A percentile compares a stretch with the other conserved stretches of the same genome.
Evolutionary conservation across 2,797 vertebrate species (phyloP).

Genomic region (Sebastiscus albofasciatus): DNA sequence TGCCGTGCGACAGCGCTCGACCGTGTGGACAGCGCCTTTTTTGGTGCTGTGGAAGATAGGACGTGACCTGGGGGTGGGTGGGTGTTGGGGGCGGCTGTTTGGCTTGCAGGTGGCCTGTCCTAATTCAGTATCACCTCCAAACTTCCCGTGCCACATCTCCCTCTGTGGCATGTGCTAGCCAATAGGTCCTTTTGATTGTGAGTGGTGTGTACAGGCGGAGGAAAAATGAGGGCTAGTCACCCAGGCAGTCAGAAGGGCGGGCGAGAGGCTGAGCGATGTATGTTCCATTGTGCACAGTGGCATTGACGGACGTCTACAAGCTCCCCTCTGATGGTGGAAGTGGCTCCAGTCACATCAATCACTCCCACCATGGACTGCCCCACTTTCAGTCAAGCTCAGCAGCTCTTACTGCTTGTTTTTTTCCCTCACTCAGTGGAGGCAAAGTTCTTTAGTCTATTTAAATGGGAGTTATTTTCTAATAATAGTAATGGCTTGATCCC

Average conservation of each 20-base stretch:
- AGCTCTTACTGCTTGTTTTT: constrained; percentile 40
- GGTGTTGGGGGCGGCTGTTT: constrained; percentile 45
- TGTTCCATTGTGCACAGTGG: constrained; percentile 81
- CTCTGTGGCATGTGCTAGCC: constrained; percentile 69
- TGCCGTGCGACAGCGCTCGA: constrained; percentile 41
- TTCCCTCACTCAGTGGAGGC: constrained; percentile 23
- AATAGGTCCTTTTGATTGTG: constrained; percentile 77
- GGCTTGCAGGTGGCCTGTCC: constrained; percentile 76
- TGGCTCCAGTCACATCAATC: constrained; percentile 84
- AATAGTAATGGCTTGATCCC: constrained; percentile 29
- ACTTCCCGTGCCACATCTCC: constrained; percentile 48
- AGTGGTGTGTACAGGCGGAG: constrained; percentile 71
- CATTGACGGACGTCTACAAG: constrained; percentile 83
- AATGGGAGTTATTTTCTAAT: constrained; percentile 49
- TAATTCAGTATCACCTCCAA: constrained; percentile 75
- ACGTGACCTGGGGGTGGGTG: constrained; percentile 56
- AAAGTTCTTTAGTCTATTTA: constrained; percentile 41
- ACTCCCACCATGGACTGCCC: constrained; percentile 68
- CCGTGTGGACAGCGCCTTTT: constrained; percentile 53
- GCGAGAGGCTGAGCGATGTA: constrained; percentile 76
- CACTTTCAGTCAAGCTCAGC: constrained; percentile 72
- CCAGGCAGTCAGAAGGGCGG: constrained; percentile 62
- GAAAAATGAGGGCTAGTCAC: constrained; percentile 72
- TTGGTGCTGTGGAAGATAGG: constrained; percentile 59
- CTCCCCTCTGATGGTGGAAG: constrained; percentile 81